These are phyloP conservation scores for Petaurus breviceps DNA, from an alignment of 2,113 vertebrate species.

Conservation along the genomic window DNA sequence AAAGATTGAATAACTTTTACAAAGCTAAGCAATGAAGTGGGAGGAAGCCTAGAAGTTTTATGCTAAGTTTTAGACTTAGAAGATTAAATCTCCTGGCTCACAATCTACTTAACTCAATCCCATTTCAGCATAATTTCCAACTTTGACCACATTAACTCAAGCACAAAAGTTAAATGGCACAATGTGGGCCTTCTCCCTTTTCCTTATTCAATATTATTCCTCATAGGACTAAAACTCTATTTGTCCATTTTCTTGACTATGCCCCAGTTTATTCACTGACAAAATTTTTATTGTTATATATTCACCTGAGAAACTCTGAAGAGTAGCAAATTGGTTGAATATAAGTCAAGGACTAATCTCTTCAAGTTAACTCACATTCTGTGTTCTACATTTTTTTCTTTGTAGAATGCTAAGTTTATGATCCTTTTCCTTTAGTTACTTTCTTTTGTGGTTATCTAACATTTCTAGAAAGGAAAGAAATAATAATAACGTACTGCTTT, in stretches of 20 bases:
- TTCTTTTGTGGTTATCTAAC: not conserved
- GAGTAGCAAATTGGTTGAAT: not conserved
- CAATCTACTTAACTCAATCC: not conserved
- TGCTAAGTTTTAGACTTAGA: not conserved
- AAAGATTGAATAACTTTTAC: not conserved
- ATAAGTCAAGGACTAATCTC: not conserved
- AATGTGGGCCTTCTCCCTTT: not conserved
- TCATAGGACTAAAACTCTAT: not conserved
- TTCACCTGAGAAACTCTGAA: conserved; percentile 1
- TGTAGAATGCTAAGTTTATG: not conserved
- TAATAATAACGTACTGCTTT: not conserved
- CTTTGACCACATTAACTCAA: not conserved
- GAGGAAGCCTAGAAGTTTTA: not conserved
- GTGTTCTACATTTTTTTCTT: not conserved
- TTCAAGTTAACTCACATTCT: not conserved
- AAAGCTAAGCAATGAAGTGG: not conserved
- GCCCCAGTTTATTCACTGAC: not conserved
- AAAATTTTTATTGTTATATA: not conserved
- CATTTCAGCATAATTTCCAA: not conserved
- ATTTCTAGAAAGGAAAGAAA: not conserved
- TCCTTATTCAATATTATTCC: not conserved
- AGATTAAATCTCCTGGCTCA: not conserved
- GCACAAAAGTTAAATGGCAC: not conserved
- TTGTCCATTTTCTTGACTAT: not conserved
- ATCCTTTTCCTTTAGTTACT: not conserved